These are phyloP conservation scores for Anthoscopus minutus DNA, from an alignment of 2,113 vertebrate species.

Conservation along the genomic window DNA sequence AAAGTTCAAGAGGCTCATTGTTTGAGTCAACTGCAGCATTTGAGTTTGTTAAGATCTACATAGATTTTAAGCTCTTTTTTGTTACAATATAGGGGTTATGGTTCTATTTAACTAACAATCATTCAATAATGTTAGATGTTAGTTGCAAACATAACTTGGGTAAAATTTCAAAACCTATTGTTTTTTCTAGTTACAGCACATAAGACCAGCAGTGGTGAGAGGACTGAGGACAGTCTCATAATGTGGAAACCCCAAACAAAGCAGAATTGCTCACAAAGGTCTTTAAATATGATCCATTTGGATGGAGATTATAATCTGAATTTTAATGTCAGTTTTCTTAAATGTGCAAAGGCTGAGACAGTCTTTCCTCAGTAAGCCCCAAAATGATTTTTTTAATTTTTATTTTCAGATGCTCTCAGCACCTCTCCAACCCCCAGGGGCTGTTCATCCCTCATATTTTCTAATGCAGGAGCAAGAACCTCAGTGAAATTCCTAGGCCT, in stretches of 20 bases:
- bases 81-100: background rate
- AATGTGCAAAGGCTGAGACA: background rate
- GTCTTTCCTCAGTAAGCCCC: background rate
- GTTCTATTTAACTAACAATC: background rate
- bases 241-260: background rate
- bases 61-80: background rate
- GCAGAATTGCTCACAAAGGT: background rate
- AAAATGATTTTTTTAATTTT: background rate
- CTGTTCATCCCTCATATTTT: fast-evolving
- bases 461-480: background rate
- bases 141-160: background rate
- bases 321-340: background rate
- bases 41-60: background rate
- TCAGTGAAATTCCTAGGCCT: background rate
- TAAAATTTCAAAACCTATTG: background rate
- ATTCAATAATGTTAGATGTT: background rate
- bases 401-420: background rate
- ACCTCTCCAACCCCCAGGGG: background rate
- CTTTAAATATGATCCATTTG: background rate
- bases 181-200: background rate
- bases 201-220: background rate
- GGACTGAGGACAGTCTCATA: background rate
- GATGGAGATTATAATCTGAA: background rate
- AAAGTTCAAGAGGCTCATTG: background rate
- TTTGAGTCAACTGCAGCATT: background rate